A percentile compares a stretch with the other conserved stretches of the same genome.
These are phyloP conservation scores for Bibio marci DNA, from an alignment of 2,888 invertebrate species.

Conservation along the genomic window DNA sequence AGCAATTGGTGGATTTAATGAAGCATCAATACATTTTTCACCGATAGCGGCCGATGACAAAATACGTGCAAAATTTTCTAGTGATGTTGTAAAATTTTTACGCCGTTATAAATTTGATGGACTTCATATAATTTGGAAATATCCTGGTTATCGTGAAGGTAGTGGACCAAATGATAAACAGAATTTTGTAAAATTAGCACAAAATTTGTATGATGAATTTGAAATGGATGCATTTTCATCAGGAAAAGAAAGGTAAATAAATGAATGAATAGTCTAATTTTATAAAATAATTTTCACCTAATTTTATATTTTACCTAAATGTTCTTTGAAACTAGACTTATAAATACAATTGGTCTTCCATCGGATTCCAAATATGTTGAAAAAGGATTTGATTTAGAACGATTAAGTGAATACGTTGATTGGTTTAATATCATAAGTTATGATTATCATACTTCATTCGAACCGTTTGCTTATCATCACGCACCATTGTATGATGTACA, in stretches of 20 bases:
- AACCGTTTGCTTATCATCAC: constrained; percentile 82
- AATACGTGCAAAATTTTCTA: constrained; percentile 62
- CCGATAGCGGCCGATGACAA: constrained; percentile 70
- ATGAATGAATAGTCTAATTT: not conserved
- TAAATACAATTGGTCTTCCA: constrained; percentile 86
- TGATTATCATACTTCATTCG: constrained; percentile 85
- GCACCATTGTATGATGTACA: constrained; percentile 65
- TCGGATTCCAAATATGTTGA: constrained; percentile 86
- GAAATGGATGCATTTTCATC: constrained; percentile 72
- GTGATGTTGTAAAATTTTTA: constrained; percentile 69
- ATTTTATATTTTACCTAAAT: not conserved
- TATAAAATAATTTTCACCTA: not conserved
- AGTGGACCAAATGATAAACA: constrained; percentile 65
- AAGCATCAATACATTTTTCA: constrained; percentile 73
- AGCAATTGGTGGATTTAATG: constrained; percentile 89
- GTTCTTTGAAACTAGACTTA: constrained; percentile 35
- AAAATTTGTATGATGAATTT: constrained; percentile 79
- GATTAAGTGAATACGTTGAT: constrained; percentile 73
- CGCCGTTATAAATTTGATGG: constrained; percentile 87
- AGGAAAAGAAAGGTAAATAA: constrained; percentile 46
- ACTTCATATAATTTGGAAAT: constrained; percentile 78
- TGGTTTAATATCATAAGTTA: constrained; percentile 85
- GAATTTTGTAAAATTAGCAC: constrained; percentile 75
- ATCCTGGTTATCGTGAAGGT: constrained; percentile 34
- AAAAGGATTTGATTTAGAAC: constrained; percentile 81